Evolutionary conservation across 1,140 invertebrate species (phyloP).

Genomic region (Luehdorfia chinensis): DNA sequence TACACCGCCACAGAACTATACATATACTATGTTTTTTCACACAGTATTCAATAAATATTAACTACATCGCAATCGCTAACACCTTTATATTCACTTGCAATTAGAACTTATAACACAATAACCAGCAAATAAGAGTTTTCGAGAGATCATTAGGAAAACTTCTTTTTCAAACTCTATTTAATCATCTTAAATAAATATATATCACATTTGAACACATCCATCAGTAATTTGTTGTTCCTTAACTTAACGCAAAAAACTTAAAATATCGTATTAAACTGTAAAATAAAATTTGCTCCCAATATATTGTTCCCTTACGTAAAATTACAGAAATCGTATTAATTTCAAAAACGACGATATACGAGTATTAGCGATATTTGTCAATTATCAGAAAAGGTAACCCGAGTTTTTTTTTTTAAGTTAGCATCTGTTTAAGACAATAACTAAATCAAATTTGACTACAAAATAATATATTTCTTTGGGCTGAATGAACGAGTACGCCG

Average conservation of each 20-base stretch:
- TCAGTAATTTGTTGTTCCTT: constrained; percentile 52
- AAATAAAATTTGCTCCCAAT: constrained; percentile 47
- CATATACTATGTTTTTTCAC: too few relatives aligned
- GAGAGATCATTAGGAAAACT: constrained; percentile 76
- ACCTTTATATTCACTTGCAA: constrained; percentile 22
- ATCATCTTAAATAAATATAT: constrained; percentile 70
- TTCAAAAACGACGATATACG: too few relatives aligned
- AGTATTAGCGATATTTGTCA: too few relatives aligned
- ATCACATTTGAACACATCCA: constrained; percentile 75
- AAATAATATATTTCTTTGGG: background rate
- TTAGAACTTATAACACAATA: background rate
- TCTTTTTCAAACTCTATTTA: constrained; percentile 55
- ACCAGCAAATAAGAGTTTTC: constrained; percentile 64
- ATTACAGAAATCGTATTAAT: constrained; percentile 13
- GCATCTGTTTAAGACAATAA: too few relatives aligned
- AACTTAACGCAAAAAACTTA: constrained; percentile 47
- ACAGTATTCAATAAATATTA: too few relatives aligned
- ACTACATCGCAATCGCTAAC: too few relatives aligned
- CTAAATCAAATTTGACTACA: too few relatives aligned
- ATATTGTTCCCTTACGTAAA: constrained; percentile 43
- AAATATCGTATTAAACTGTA: constrained; percentile 34
- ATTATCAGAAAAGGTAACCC: too few relatives aligned
- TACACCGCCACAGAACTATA: too few relatives aligned
- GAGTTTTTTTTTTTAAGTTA: too few relatives aligned
- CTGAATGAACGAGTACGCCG: too few relatives aligned